Base-by-base conservation (phyloP, 2,113 vertebrate species). In the Atractosteus spatula region DNA sequence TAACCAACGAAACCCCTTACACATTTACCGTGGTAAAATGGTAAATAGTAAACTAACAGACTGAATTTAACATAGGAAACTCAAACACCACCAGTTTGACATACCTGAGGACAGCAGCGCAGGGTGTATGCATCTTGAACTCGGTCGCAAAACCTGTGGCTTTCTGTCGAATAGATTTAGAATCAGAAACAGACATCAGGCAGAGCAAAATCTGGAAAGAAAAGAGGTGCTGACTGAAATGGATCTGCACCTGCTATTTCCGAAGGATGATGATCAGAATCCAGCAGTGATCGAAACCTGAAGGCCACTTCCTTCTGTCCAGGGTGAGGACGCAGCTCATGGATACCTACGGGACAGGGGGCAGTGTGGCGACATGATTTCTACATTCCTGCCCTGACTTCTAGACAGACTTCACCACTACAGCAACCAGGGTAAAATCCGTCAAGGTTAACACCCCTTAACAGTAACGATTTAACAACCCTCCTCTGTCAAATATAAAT, bases 81-180 rank as follows among this genome's bases (percentile, higher is more conserved):
- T 3, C 71, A n/a, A 0, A 42, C 2, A 14, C 64, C 12, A 8
- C n/a, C 74, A 17, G 45, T 45, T 5, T 16, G 43, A 55, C 70
- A 88, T 90, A 99, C 98, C 96, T 99, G 98, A 76, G 98, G 98
- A 80, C 98, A 99, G 81, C 97, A 99, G 55, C 98, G 93, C 89
- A 99, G 88, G 4, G 98, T 99, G 70, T 99, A 99, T 0, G 97
- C 97, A 0, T 99, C 98, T 86, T 99, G 98, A 70, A 99, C 97
- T 66, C 94, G 82, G 75, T 99, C 96, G 77, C 98, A 99, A 87
- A 99, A 99, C 75, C 97, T 89, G 41, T 99, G 97, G 71, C 96
- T 98, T 83, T 98, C 97, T 99, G 82, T 42, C 79, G 83, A 84
- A 74, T 57, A 71, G 0, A 69, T 13, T 8, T 1, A 17, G 8